Conservation (phyloP, 2,888 invertebrate genomes). For the Heliconius erato region DNA sequence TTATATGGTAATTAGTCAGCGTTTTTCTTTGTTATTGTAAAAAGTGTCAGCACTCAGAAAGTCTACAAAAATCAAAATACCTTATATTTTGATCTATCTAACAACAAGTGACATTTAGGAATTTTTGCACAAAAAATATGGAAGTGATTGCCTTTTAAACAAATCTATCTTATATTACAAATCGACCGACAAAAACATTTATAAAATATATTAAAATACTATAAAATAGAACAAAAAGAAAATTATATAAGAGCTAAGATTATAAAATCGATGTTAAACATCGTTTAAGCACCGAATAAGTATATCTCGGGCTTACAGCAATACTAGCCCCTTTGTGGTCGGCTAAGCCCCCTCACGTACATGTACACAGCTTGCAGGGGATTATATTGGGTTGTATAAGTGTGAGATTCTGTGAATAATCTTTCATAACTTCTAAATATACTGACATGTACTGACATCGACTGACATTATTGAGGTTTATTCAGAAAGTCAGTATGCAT, state of each 20-base stretch:
- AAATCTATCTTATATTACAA: background rate
- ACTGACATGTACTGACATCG: background rate
- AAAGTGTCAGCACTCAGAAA: too few species aligned
- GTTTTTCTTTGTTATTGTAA: too few species aligned
- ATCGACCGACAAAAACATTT: background rate
- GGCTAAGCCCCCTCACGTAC: conserved; percentile 22
- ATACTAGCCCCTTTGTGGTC: conserved; percentile 12
- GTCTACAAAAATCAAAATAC: too few species aligned
- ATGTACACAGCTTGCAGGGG: conserved; percentile 18
- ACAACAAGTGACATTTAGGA: background rate
- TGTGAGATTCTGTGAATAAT: background rate
- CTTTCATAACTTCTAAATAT: background rate
- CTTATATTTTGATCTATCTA: too few species aligned
- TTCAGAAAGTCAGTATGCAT: too few species aligned
- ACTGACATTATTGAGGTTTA: too few species aligned
- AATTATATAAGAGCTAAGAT: conserved; percentile 1
- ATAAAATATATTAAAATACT: background rate
- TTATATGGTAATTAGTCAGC: too few species aligned
- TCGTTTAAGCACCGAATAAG: conserved; percentile 11
- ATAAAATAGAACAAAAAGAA: background rate
- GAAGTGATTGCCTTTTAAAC: background rate
- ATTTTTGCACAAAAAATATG: background rate
- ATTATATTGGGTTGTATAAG: conserved; percentile 28
- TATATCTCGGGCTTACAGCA: conserved; percentile 16
- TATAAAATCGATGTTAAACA: conserved; percentile 6